Evolutionary conservation across 2,113 vertebrate species (phyloP).

Genomic region (Proterorhinus semilunaris): DNA sequence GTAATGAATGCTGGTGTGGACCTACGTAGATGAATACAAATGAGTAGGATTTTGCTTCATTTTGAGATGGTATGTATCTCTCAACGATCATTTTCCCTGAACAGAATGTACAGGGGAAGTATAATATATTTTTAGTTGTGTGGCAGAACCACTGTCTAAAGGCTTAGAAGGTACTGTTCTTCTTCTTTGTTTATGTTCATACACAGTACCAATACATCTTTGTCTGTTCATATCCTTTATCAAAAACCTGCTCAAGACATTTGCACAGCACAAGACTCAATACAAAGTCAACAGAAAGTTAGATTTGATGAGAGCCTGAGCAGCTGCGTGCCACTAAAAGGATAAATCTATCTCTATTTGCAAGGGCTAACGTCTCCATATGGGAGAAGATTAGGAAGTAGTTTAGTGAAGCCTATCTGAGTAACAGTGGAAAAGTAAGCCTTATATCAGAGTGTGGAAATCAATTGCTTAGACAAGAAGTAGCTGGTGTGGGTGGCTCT

Average conservation of each 20-base stretch:
- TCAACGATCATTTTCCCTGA: too few relatives aligned
- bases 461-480: slow-evolving; percentile 18
- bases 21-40: neutral
- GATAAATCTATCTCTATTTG: slow-evolving; percentile 32
- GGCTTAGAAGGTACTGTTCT: neutral
- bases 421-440: slow-evolving; percentile 6
- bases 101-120: too few relatives aligned
- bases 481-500: slow-evolving; percentile 19
- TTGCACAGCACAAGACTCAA: neutral
- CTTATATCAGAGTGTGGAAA: slow-evolving; percentile 21
- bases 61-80: too few relatives aligned
- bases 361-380: slow-evolving; percentile 21
- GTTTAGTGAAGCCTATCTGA: slow-evolving; percentile 20
- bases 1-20: neutral
- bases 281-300: slow-evolving; percentile 7
- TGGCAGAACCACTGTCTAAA: too few relatives aligned
- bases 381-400: slow-evolving; percentile 1
- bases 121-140: too few relatives aligned
- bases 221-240: neutral
- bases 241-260: neutral
- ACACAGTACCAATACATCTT: neutral
- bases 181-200: neutral
- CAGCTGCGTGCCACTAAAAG: slow-evolving; percentile 9
- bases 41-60: too few relatives aligned
- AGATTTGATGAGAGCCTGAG: neutral